Conservation (phyloP, 2,888 invertebrate genomes). For the Leptinotarsa rubiginosa region DNA sequence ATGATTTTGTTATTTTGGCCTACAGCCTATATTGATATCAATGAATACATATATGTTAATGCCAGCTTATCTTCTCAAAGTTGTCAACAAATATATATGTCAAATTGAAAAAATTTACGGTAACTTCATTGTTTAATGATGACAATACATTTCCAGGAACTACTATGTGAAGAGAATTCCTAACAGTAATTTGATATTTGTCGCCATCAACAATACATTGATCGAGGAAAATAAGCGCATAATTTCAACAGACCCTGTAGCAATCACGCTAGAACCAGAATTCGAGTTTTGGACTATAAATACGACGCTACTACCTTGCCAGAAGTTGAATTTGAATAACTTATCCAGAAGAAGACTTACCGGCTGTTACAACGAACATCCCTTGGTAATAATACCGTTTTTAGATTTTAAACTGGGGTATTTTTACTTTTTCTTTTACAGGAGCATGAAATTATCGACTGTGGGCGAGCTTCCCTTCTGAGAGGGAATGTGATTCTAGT, state of each 20-base stretch:
- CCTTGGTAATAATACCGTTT: conserved; percentile 68
- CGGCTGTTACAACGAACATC: conserved; percentile 83
- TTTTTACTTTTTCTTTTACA: conserved; percentile 51
- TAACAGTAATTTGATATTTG: conserved; percentile 81
- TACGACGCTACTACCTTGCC: conserved; percentile 75
- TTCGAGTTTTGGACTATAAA: conserved; percentile 65
- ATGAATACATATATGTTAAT: too few relatives aligned
- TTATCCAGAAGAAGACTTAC: conserved; percentile 76
- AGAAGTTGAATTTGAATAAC: conserved; percentile 79
- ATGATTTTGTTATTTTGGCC: too few relatives aligned
- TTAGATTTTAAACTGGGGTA: conserved; percentile 16
- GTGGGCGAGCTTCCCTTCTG: conserved; percentile 33
- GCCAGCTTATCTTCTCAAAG: too few relatives aligned
- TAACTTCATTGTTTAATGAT: too few relatives aligned
- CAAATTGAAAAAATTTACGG: too few relatives aligned
- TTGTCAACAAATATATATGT: too few relatives aligned
- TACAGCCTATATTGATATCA: too few relatives aligned
- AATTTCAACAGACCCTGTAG: conserved; percentile 68
- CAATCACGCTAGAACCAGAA: conserved; percentile 49
- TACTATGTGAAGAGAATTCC: conserved; percentile 81
- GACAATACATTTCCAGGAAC: conserved; percentile 64
- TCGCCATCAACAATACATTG: conserved; percentile 73
- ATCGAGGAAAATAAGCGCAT: conserved; percentile 53
- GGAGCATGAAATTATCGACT: conserved; percentile 64
- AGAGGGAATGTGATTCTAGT: not conserved